Conservation (phyloP, 1,140 invertebrate species). For the Monomorium pharaonis region DNA sequence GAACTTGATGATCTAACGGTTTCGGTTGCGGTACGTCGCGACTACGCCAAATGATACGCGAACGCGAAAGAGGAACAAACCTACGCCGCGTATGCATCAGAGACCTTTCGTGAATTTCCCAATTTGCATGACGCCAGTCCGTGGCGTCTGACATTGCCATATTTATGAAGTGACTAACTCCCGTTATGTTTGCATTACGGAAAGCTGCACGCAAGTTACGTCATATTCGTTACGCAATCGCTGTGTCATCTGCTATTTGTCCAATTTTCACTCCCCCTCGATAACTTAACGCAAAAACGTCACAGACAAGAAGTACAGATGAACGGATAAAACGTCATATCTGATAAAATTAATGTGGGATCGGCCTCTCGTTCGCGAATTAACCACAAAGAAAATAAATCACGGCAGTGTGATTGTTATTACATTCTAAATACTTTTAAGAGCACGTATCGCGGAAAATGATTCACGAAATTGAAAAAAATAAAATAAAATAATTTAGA, state of each 20-base stretch:
- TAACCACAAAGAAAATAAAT: neutral
- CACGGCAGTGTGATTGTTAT: too few relatives aligned
- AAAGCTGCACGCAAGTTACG: neutral
- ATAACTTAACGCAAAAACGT: neutral
- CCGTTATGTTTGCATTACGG: conserved; percentile 23
- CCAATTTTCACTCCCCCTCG: neutral
- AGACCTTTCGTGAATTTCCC: neutral
- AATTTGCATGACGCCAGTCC: conserved; percentile 36
- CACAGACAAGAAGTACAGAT: neutral
- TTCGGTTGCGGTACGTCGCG: conserved; percentile 36
- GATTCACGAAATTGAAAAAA: too few relatives aligned
- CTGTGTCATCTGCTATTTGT: neutral
- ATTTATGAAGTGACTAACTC: conserved; percentile 44
- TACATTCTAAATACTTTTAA: neutral
- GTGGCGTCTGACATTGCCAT: conserved; percentile 1
- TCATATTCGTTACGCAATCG: conserved; percentile 2
- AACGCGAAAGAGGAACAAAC: neutral
- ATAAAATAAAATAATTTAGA: neutral
- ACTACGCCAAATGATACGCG: conserved; percentile 14
- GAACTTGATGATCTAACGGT: conserved; percentile 45
- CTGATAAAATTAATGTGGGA: neutral
- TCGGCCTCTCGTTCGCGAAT: neutral
- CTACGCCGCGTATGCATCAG: conserved; percentile 4
- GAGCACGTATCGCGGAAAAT: too few relatives aligned
- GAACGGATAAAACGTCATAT: neutral